Base-by-base conservation (phyloP, 2,888 invertebrate species). In the Chrysolina oricalcia region DNA sequence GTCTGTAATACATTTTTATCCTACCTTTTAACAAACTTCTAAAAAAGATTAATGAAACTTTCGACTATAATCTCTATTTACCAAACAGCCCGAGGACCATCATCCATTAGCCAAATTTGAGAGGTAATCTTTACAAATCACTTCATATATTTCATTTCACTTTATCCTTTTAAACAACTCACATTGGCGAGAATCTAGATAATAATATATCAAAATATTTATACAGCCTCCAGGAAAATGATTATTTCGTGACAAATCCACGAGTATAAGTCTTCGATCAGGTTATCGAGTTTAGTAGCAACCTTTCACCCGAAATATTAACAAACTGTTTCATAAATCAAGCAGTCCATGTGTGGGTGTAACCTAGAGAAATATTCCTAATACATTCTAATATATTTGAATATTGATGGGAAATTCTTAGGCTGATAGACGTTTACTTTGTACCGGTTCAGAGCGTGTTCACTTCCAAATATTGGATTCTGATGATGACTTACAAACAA, bases 271-370 rank as follows among this genome's bases (percentile, higher is more conserved):
- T 43, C 53, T 53, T 13, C 21, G 21, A 53, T 53, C 53, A 13
- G 53, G 53, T 21, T 53, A 53, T 53, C 9, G 53, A 21, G 53
- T 23, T 21, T 5, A 21, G 19, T 21, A 17, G 19, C 50, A 50
- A 67, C 67, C 67, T 67, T 67, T 67, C 67, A 67, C 67, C 67
- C 67, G 27, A 50, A 67, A 67, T 67, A 48, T 67, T 35, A 59
- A 59, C 35, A 27, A 59, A 59, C n/a, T 59, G n/a, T 59, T 59
- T 59, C 59, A 59, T 59, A 59, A 59, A 59, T 59, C 59, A 59
- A 27, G 35, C 59, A 35, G 9, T 23, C 23, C 59, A 35, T n/a
- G 59, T n/a, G 59, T 59, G n/a, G 59, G 59, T 59, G 59, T 59
- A 59, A 27, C 59, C 59, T 59, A 59, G 15, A 59, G 59, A 59